These are phyloP conservation scores for Plestiodon gilberti DNA, from an alignment of 2,113 vertebrate genomes.

Conservation along the genomic window DNA sequence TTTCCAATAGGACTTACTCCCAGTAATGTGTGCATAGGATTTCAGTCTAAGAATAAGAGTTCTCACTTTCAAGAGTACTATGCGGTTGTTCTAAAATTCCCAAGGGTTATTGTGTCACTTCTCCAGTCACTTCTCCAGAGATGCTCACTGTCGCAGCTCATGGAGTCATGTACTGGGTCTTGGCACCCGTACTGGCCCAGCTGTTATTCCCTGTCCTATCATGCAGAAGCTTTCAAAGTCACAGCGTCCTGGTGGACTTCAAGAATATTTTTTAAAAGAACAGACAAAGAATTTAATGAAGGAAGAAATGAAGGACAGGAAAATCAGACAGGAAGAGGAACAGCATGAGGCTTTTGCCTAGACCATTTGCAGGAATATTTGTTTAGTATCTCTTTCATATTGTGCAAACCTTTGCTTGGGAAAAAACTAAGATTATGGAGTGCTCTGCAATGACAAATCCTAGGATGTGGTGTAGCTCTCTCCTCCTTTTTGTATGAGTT, in stretches of 20 bases:
- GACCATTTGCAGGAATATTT: neutral
- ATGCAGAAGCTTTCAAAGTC: neutral
- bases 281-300: neutral
- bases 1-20: no score
- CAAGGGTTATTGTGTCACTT: neutral
- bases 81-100: neutral
- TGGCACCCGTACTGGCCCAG: neutral
- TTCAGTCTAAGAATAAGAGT: no score
- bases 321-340: neutral
- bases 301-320: neutral
- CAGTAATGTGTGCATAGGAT: no score
- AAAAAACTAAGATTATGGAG: neutral
- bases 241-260: neutral
- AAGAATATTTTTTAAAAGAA: neutral
- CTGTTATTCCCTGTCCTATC: neutral
- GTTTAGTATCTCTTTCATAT: neutral
- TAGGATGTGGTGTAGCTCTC: neutral
- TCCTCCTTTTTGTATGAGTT: neutral
- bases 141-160: neutral
- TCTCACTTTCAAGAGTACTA: neutral
- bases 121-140: neutral
- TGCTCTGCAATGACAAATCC: neutral
- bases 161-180: neutral
- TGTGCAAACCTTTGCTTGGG: neutral
- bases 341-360: neutral